Base-by-base conservation (phyloP, 64 coral and sea anemone species). In the Acropora yongei region DNA sequence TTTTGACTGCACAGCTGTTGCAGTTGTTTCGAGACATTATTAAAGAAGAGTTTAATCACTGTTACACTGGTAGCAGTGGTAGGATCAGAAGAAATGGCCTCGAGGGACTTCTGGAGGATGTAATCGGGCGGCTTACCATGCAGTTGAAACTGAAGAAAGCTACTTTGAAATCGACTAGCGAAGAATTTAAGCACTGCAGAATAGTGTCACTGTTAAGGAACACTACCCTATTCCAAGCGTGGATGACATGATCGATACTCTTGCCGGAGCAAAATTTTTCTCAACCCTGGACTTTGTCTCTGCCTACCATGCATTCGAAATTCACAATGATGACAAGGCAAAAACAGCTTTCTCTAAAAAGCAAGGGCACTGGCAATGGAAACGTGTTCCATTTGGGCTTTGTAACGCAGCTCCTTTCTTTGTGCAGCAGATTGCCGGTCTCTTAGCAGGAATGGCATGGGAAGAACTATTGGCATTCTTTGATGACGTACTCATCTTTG, bases 301-400 rank as follows among this genome's bases (percentile, higher is more conserved):
- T 43, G 89, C 78, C 18, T 81, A 90, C 44, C 88, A 90, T 90
- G 77, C 77, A 10, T 90, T 90, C 41, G 77, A 90, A 51, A 63
- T 63, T 13, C 58, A 63, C 58, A 8, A 2, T 8, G 58, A 63
- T 63, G 58, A 63, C 58, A 75, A 87, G 49, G 66, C 83, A 40
- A 77, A 88, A 41, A 89, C 92, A 18, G 86, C 87, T 19, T 94
- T 94, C 60, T 83, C 86, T 48, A 94, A 78, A 3, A 80, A 83
- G 19, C 68, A 84, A 11, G 86, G 92, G 0, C 69, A 82, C 41
- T 94, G 75, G 67, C 84, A 80, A 48, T 93, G 82, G 74, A 93
- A 93, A 5, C 78, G 84, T 86, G 86, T 87, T 41, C 67, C 92
- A 9, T 93, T 89, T 53, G 92, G 92, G 8, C 49, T 94, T 51